These are phyloP conservation scores for Plagodis dolabraria DNA, from an alignment of 2,888 invertebrate species.

Conservation along the genomic window DNA sequence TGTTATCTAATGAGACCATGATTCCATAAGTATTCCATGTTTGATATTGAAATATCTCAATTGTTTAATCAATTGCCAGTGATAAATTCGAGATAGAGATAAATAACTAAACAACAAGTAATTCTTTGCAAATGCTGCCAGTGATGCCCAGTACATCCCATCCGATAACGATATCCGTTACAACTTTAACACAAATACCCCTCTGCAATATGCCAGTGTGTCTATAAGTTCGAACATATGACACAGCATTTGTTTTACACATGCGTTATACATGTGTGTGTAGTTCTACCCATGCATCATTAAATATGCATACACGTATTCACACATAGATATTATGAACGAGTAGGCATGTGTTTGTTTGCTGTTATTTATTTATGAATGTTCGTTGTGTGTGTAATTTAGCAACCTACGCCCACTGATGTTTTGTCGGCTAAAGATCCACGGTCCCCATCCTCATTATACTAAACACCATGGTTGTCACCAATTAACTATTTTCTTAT, in stretches of 20 bases:
- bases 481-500: constrained; percentile 30
- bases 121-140: too few relatives aligned
- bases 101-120: too few relatives aligned
- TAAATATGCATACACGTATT: constrained; percentile 22
- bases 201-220: too few relatives aligned
- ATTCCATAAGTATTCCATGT: too few relatives aligned
- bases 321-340: not conserved
- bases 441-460: constrained; percentile 28
- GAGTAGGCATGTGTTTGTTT: too few relatives aligned
- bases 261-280: constrained; percentile 12
- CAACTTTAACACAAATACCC: too few relatives aligned
- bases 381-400: constrained; percentile 44
- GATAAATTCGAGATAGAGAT: too few relatives aligned
- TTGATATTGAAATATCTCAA: too few relatives aligned
- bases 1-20: too few relatives aligned
- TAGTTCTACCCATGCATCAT: constrained; percentile 22
- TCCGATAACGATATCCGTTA: too few relatives aligned
- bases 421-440: constrained; percentile 14
- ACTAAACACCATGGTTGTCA: constrained; percentile 33
- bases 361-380: not conserved
- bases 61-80: too few relatives aligned
- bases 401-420: constrained; percentile 56
- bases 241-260: constrained; percentile 3
- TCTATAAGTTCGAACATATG: not conserved
- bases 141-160: too few relatives aligned